Evolutionary conservation across 2,113 vertebrate species (phyloP).

Genomic region (Orthonyx spaldingii): DNA sequence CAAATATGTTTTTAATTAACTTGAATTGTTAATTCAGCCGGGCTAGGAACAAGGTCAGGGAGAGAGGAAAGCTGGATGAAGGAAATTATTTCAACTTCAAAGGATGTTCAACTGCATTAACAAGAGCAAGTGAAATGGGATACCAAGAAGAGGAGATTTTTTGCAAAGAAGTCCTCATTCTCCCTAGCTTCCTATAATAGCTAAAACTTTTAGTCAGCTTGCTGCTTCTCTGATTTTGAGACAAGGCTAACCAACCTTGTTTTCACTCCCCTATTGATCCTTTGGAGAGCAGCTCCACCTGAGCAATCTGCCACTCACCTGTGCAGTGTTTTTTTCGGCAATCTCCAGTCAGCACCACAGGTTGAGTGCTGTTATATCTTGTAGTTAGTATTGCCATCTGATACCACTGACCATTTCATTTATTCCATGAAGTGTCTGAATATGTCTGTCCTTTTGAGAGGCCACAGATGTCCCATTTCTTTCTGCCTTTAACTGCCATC

Average conservation of each 20-base stretch:
- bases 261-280: neutral
- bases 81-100: constrained; percentile 28
- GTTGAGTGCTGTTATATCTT: neutral
- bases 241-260: neutral
- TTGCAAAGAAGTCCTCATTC: neutral
- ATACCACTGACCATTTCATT: neutral
- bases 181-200: neutral
- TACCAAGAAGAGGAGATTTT: neutral
- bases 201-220: neutral
- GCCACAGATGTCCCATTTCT: neutral
- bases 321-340: neutral
- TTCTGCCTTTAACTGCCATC: neutral
- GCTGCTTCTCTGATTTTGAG: neutral
- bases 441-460: neutral
- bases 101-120: neutral
- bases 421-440: neutral
- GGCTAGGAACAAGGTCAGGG: neutral
- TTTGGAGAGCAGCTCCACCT: neutral
- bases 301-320: neutral
- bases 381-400: neutral
- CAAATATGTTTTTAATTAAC: constrained; percentile 1
- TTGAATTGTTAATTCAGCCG: constrained; percentile 9
- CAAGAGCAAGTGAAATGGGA: neutral
- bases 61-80: neutral
- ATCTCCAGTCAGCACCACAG: neutral